Conservation (phyloP, 2,797 vertebrate species). For the Phoebastria nigripes region DNA sequence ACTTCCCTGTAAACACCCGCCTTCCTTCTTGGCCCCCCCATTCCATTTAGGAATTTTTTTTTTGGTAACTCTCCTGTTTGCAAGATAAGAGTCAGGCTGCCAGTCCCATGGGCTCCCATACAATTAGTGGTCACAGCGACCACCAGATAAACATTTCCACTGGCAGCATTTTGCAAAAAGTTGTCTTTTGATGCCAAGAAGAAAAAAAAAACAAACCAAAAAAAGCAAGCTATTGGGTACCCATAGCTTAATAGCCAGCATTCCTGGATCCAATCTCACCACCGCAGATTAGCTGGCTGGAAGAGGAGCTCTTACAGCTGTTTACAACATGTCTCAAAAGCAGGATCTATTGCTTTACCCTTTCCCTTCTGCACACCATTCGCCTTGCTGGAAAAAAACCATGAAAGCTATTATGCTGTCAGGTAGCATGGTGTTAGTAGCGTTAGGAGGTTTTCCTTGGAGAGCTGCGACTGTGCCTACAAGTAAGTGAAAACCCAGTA, state of each 20-base stretch:
- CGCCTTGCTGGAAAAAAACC: neutral
- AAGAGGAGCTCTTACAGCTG: constrained; percentile 54
- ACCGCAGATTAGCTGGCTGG: constrained; percentile 24
- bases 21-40: neutral
- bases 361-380: neutral
- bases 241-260: neutral
- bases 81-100: neutral
- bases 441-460: neutral
- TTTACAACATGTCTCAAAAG: constrained; percentile 57
- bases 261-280: constrained; percentile 38
- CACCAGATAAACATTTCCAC: constrained; percentile 47
- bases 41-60: neutral
- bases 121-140: constrained; percentile 30
- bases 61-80: neutral
- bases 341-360: neutral
- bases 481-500: neutral
- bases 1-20: constrained; percentile 38
- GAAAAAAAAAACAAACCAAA: neutral
- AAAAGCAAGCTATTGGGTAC: neutral
- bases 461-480: neutral
- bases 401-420: accelerated
- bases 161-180: constrained; percentile 8
- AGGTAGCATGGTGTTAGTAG: neutral
- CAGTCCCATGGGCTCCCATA: neutral
- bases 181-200: neutral